Conservation (phyloP, 2,113 vertebrate genomes). For the Ammodytes dubius region DNA sequence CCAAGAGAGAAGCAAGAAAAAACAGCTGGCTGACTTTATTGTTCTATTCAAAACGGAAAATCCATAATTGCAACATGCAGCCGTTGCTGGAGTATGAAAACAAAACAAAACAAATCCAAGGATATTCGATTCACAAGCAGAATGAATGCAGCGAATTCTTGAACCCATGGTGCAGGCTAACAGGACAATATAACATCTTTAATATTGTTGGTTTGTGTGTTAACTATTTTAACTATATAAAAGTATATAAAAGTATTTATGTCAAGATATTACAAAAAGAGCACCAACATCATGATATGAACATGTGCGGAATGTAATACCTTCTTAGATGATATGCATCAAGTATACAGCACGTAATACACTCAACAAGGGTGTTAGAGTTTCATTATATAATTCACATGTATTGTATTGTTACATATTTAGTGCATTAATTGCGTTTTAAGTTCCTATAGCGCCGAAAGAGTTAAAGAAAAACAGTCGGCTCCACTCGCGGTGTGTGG, state of each 20-base stretch:
- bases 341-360: not conserved
- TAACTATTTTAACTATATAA: too few relatives aligned
- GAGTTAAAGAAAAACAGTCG: not conserved
- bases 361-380: not conserved
- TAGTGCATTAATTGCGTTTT: not conserved
- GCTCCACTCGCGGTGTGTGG: not conserved
- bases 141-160: too few relatives aligned
- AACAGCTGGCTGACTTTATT: not conserved
- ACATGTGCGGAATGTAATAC: not conserved
- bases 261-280: too few relatives aligned
- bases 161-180: too few relatives aligned
- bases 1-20: not conserved
- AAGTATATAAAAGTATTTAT: too few relatives aligned
- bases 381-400: not conserved
- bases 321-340: not conserved
- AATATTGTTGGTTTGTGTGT: too few relatives aligned
- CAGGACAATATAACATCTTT: too few relatives aligned
- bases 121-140: too few relatives aligned
- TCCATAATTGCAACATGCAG: conserved; percentile 1
- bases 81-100: not conserved
- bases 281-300: not conserved
- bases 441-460: not conserved
- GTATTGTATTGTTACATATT: not conserved
- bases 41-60: conserved; percentile 23
- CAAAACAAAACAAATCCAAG: too few relatives aligned